These are phyloP conservation scores for Octodon degus DNA, from an alignment of 2,113 vertebrate genomes.

Conservation along the genomic window DNA sequence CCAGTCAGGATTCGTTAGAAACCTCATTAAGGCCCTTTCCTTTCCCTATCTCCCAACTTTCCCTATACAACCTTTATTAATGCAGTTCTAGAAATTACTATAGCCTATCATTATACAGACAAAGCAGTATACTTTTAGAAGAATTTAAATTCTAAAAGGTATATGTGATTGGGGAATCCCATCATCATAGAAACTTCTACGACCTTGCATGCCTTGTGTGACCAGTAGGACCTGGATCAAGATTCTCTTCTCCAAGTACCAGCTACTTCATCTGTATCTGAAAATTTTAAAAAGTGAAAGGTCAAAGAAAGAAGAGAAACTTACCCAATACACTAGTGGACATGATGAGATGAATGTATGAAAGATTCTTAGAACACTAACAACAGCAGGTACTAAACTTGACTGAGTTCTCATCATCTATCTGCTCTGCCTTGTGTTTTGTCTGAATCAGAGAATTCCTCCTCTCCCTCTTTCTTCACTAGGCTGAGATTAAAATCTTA, in stretches of 20 bases:
- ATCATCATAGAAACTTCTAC: not conserved
- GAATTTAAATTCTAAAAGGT: not conserved
- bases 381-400: not conserved
- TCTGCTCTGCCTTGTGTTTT: not conserved
- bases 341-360: not conserved
- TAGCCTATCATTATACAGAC: not conserved
- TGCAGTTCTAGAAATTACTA: not conserved
- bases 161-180: not conserved
- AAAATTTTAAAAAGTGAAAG: not conserved
- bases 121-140: not conserved
- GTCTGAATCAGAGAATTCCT: not conserved
- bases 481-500: not conserved
- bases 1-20: not conserved
- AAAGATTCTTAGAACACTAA: not conserved
- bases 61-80: not conserved
- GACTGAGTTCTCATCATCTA: not conserved
- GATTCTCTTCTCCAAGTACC: not conserved
- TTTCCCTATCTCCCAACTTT: not conserved
- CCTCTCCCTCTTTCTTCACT: not conserved
- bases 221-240: not conserved
- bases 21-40: not conserved
- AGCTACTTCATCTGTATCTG: not conserved
- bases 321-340: not conserved
- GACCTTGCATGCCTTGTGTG: not conserved
- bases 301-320: not conserved